Evolutionary conservation across 1,140 invertebrate species (phyloP), one percentile per base, ranked within the genome.

Genomic region (Pseudomyrmex dendroicus): DNA sequence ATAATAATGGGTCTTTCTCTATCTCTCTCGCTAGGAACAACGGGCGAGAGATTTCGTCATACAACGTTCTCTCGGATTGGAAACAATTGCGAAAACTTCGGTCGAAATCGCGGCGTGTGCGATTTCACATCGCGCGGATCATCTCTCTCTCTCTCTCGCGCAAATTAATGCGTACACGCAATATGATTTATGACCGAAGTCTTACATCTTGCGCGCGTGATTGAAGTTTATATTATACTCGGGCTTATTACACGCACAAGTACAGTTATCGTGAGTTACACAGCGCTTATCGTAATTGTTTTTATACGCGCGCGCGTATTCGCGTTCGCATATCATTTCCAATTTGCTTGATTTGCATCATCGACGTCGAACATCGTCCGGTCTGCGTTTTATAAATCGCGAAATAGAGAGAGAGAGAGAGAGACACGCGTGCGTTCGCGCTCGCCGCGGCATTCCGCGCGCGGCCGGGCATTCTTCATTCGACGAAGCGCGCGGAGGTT

Each of bases 401-500:
- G 50, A 25, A 1, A 22, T 1, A 22, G 22, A 22, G 1, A 25
- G 2, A 25, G 25, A 25, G 25, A 25, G 2, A 25, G 25, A 25
- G 0, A 25, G 25, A 25, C 3, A 25, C 25, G 2, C 2, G 2
- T 2, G 2, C 22, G 22, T n/a, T n/a, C 20, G 70, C 54, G 64
- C 64, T n/a, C 82, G 61, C 63, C 46, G 77, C 59, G 48, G 12
- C 66, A 70, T 66, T 73, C 85, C 85, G 78, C 73, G 78, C 56
- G 80, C 57, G 67, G 56, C 15, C 72, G 59, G 56, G 64, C 76
- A 68, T 85, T 83, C 73, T 46, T 61, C 77, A 62, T 86, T 76
- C 78, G 48, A n/a, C 54, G 25, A 48, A 25, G 54, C 73, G 85
- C 70, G 50, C 35, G 57, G 78, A 57, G 48, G 59, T 63, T 73